A percentile compares a stretch with the other conserved stretches of the same genome.
Conservation (phyloP, 2,113 vertebrate genomes). For the Chelonoidis abingdonii region DNA sequence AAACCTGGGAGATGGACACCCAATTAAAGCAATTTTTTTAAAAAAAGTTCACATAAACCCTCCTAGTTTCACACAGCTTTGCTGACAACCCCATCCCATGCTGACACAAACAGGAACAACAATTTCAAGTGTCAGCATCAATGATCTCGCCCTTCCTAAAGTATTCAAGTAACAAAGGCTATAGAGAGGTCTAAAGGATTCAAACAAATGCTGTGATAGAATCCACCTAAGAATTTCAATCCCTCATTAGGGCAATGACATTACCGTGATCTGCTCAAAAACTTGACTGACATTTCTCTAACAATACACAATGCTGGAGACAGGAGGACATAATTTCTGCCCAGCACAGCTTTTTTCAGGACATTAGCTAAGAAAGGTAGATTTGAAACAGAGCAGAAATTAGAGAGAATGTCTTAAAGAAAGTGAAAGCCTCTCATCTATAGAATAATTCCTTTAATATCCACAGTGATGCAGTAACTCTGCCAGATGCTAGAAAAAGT, state of each 20-base stretch:
- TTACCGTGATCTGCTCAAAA: conserved; percentile 29
- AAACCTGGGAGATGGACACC: not conserved
- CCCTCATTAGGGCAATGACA: conserved; percentile 30
- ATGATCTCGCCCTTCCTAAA: not conserved
- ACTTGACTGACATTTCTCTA: conserved; percentile 45
- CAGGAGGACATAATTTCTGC: not conserved
- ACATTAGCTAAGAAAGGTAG: not conserved
- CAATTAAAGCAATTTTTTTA: not conserved
- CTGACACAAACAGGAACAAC: not conserved
- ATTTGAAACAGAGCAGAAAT: not conserved
- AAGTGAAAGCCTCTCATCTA: not conserved
- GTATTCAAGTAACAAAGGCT: conserved; percentile 3
- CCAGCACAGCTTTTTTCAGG: conserved; percentile 3
- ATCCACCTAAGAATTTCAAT: not conserved
- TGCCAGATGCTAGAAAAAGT: not conserved
- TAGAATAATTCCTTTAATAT: not conserved
- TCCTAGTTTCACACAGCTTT: not conserved
- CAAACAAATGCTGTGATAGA: not conserved
- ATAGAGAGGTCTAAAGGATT: not conserved
- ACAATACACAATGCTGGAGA: not conserved
- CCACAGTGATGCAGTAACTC: not conserved
- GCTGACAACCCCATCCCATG: not conserved
- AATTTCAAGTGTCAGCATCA: not conserved
- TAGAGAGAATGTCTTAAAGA: not conserved
- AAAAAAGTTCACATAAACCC: not conserved